These are phyloP conservation scores for Yponomeuta plumbellus DNA, from an alignment of 2,888 invertebrate species.

Conservation along the genomic window DNA sequence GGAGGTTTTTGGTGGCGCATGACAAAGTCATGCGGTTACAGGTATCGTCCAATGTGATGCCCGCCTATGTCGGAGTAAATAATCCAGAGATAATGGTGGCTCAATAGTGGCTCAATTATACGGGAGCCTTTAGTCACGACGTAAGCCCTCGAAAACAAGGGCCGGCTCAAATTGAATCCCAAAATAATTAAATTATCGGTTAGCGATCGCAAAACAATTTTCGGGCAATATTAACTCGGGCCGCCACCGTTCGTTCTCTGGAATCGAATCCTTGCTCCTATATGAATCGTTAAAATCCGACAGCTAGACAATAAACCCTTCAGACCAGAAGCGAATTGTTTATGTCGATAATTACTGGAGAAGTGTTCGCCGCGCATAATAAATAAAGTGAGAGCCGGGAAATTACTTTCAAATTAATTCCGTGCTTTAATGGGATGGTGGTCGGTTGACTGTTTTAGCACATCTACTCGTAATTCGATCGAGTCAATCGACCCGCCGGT, in stretches of 20 bases:
- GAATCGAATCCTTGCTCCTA: constrained; percentile 43
- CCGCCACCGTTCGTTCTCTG: constrained; percentile 30
- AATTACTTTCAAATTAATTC: background rate
- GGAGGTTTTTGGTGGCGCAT: too few relatives aligned
- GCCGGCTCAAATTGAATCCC: constrained; percentile 38
- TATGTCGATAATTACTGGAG: constrained; percentile 8
- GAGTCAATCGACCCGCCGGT: too few relatives aligned
- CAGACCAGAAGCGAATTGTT: constrained; percentile 15
- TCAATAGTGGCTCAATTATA: background rate
- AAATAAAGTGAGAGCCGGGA: background rate
- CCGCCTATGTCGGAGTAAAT: background rate
- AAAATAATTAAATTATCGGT: constrained; percentile 57
- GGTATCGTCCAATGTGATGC: background rate
- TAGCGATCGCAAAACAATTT: constrained; percentile 57
- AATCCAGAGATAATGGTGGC: background rate
- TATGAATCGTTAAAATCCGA: constrained; percentile 36
- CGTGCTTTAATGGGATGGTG: background rate
- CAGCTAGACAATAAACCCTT: constrained; percentile 24
- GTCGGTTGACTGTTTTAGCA: background rate
- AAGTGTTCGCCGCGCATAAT: background rate
- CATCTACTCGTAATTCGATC: too few relatives aligned
- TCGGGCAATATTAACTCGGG: constrained; percentile 49
- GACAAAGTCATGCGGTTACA: too few relatives aligned
- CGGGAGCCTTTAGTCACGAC: background rate
- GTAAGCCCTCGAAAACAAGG: constrained; percentile 31